These are phyloP conservation scores for Cottus gobio DNA, from an alignment of 2,113 vertebrate species.

Conservation along the genomic window DNA sequence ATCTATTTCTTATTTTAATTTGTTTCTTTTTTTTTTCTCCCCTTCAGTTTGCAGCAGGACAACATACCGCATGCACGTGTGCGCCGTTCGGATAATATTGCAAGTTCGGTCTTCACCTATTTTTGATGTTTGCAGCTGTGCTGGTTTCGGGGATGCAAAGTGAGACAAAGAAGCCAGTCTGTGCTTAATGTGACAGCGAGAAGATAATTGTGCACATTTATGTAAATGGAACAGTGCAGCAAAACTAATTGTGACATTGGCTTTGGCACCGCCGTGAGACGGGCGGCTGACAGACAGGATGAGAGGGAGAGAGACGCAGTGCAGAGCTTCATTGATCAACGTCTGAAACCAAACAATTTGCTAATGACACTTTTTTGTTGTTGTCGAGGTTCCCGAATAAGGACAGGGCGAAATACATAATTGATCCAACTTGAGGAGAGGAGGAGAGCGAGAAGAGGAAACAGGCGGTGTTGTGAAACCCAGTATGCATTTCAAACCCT, in stretches of 20 bases:
- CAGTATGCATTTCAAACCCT: conserved; percentile 16
- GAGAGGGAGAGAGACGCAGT: background rate
- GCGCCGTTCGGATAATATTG: background rate
- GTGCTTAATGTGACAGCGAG: conserved; percentile 22
- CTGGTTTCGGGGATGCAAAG: background rate
- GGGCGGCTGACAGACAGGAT: background rate
- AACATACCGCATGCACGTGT: background rate
- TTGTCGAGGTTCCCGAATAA: background rate
- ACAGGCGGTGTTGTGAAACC: background rate
- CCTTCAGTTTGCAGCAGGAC: background rate
- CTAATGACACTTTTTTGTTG: background rate
- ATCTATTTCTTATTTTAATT: background rate
- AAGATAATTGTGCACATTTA: background rate
- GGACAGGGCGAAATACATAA: background rate
- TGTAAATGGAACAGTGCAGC: background rate
- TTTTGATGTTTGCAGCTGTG: conserved; percentile 2
- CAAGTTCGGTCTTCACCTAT: background rate
- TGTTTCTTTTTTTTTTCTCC: background rate
- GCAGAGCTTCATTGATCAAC: background rate
- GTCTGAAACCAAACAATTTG: background rate
- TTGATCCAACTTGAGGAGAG: background rate
- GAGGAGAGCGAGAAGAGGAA: background rate
- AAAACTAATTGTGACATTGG: background rate
- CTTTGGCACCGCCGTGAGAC: background rate
- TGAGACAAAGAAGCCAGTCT: background rate